Percentiles rank a stretch among this genome's conserved stretches.
phyloP scores from a whole-genome alignment of 2,888 invertebrate genomes.

The Scrobipalpa costella region DNA sequence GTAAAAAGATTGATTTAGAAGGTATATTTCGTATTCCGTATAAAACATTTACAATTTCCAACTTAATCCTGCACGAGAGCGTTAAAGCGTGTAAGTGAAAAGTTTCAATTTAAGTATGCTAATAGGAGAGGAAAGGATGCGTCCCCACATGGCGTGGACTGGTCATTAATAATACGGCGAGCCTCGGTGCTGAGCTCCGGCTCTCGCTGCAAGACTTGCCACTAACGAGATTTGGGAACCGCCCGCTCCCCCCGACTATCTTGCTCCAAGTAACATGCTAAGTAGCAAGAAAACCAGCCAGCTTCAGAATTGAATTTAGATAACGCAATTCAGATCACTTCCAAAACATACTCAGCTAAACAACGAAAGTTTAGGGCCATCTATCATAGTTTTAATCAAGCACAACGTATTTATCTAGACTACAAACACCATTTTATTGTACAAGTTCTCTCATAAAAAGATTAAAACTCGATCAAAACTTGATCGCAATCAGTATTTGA shows the following conservation, averaged over 20 bases:
- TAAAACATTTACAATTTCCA: constrained; percentile 14
- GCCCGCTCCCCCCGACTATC: constrained; percentile 23
- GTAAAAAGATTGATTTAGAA: constrained; percentile 30
- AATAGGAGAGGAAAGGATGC: constrained; percentile 36
- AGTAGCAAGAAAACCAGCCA: constrained; percentile 20
- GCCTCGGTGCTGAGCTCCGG: constrained; percentile 21
- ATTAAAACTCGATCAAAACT: constrained; percentile 58
- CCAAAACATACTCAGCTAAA: neutral
- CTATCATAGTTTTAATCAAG: neutral
- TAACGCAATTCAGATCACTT: constrained; percentile 9
- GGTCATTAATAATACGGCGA: constrained; percentile 30
- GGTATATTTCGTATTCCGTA: neutral
- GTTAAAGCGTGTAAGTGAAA: constrained; percentile 33
- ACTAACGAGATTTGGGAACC: constrained; percentile 31
- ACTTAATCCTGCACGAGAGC: constrained; percentile 10
- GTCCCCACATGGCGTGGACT: constrained; percentile 32
- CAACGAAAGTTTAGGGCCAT: neutral
- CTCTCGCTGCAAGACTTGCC: constrained; percentile 20
- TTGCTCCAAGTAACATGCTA: constrained; percentile 23
- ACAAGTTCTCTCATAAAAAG: neutral
- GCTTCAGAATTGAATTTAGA: constrained; percentile 17
- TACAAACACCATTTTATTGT: neutral
- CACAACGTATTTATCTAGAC: neutral
- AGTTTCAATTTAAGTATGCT: constrained; percentile 37
- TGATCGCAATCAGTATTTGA: constrained; percentile 66